These are phyloP conservation scores for Enteromius treurensis DNA, from an alignment of 2,797 vertebrate genomes.

Conservation along the genomic window DNA sequence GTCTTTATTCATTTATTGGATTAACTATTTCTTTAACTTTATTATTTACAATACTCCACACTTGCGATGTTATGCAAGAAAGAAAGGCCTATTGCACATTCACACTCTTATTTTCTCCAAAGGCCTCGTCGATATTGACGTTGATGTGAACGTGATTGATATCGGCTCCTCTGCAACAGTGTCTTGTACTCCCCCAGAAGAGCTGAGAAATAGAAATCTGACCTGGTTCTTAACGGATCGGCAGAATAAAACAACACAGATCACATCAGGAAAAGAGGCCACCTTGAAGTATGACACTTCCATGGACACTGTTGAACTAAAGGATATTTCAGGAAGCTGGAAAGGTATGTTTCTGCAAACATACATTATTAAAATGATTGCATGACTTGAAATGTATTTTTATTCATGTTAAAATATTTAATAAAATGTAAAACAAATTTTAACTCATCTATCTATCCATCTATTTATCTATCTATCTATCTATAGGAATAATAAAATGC, in stretches of 20 bases:
- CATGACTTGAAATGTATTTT: not conserved
- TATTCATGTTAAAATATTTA: not conserved
- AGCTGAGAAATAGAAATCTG: fast-evolving
- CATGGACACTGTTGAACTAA: fast-evolving
- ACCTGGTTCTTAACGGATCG: conserved; percentile 46
- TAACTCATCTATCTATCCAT: not conserved
- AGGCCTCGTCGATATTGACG: conserved; percentile 62
- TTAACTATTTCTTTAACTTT: not conserved
- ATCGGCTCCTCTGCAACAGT: fast-evolving
- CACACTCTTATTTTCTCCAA: conserved; percentile 18
- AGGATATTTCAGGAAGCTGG: conserved; percentile 41
- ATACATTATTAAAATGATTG: not conserved
- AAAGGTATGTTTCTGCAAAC: conserved; percentile 61
- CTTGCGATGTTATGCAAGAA: too few relatives aligned
- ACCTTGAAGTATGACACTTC: fast-evolving
- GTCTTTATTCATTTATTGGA: not conserved
- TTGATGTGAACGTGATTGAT: not conserved
- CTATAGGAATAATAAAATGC: conserved; percentile 71
- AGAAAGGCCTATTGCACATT: not conserved
- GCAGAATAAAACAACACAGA: fast-evolving
- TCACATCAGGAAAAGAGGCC: conserved; percentile 64
- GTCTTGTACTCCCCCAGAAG: fast-evolving
- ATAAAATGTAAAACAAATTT: not conserved
- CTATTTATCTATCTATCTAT: conserved; percentile 14
- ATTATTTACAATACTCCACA: not conserved